These are phyloP conservation scores for Kryptolebias ocellatus DNA, from an alignment of 2,797 vertebrate genomes.

Conservation along the genomic window DNA sequence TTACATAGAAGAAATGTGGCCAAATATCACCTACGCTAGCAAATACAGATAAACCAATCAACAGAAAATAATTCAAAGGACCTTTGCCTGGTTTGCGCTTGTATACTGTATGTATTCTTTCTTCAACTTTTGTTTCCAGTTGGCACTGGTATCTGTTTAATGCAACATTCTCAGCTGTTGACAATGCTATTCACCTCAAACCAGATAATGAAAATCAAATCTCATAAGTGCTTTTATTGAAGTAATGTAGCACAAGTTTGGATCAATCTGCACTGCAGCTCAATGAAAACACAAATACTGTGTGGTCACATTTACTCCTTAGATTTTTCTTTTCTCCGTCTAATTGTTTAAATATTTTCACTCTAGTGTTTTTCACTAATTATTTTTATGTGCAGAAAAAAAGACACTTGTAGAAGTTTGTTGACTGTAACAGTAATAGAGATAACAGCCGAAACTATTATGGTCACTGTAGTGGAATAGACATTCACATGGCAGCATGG, in stretches of 20 bases:
- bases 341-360: background rate
- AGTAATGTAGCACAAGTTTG: no score
- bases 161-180: background rate
- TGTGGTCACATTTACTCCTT: no score
- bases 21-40: no score
- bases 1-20: no score
- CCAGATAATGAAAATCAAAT: background rate
- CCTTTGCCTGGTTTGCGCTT: background rate
- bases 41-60: no score
- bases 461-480: slow-evolving; percentile 52
- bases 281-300: background rate
- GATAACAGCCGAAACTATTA: slow-evolving; percentile 48
- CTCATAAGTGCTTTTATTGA: no score
- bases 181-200: background rate
- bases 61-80: background rate
- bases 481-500: slow-evolving; percentile 28
- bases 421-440: slow-evolving; percentile 45
- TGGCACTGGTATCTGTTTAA: background rate
- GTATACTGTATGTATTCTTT: no score
- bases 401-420: slow-evolving; percentile 8
- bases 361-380: background rate
- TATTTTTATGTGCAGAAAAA: background rate
- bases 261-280: background rate
- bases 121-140: no score
- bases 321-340: background rate